phyloP scores from a whole-genome alignment of 2,113 vertebrate genomes.

The Silurus meridionalis region DNA sequence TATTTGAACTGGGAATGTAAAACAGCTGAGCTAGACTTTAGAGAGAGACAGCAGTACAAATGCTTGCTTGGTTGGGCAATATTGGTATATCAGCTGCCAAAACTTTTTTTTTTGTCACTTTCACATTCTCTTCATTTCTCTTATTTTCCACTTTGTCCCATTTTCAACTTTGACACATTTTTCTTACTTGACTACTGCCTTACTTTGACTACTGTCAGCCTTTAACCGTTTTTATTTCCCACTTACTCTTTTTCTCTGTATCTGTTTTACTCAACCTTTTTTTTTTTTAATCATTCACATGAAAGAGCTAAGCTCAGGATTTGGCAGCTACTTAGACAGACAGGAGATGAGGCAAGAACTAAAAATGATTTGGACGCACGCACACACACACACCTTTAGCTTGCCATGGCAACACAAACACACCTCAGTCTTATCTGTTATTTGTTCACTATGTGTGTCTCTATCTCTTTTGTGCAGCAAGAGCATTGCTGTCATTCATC shows the following conservation, averaged over 20 bases:
- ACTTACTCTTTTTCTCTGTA: not conserved
- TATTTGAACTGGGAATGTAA: not conserved
- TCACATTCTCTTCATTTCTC: not conserved
- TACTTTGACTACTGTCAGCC: not conserved
- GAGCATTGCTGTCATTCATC: not conserved
- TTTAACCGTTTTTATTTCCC: not conserved
- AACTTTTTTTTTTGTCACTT: not conserved
- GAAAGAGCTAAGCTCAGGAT: conserved; percentile 19
- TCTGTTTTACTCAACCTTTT: not conserved
- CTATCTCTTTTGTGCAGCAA: not conserved
- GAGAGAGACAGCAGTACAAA: not conserved
- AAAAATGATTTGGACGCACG: not conserved
- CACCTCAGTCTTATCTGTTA: not conserved
- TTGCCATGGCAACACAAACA: conserved; percentile 32
- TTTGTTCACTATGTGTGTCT: not conserved
- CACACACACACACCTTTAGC: conserved; percentile 3
- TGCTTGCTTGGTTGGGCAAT: not conserved
- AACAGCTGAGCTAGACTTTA: not conserved
- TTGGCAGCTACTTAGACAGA: conserved; percentile 40
- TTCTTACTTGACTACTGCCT: too few relatives aligned
- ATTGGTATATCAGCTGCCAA: not conserved
- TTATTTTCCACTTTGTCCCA: not conserved
- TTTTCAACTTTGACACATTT: not conserved
- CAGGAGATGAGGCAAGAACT: conserved; percentile 35
- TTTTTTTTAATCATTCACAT: not conserved